Conservation (phyloP, 2,113 vertebrate species). For the Dryoscopus gambensis region DNA sequence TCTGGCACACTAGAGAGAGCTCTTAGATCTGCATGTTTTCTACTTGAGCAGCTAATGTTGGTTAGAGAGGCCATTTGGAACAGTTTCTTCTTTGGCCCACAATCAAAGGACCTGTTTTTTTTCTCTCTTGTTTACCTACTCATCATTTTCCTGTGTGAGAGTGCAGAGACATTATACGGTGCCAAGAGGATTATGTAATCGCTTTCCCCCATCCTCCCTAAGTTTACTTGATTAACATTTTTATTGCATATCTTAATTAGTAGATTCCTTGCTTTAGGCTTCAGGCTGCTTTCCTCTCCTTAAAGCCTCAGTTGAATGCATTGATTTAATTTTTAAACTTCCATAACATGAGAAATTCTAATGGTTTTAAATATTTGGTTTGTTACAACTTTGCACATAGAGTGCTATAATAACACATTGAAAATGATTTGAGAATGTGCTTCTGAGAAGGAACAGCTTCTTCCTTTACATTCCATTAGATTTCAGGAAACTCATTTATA, state of each 20-base stretch:
- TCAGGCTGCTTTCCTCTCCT: background rate
- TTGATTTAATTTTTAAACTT: background rate
- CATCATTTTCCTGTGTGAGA: background rate
- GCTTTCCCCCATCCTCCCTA: background rate
- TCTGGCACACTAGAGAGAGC: background rate
- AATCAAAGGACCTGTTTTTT: background rate
- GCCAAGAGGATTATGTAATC: conserved; percentile 41
- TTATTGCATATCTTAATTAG: conserved; percentile 56
- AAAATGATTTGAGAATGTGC: background rate
- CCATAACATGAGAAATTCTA: background rate
- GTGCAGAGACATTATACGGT: background rate
- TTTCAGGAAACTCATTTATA: background rate
- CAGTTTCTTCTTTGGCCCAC: conserved; percentile 16
- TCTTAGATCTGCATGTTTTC: background rate
- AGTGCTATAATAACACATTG: background rate
- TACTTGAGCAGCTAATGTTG: background rate
- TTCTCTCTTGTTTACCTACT: conserved; percentile 29
- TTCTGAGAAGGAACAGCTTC: background rate
- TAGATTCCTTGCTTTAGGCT: conserved; percentile 8
- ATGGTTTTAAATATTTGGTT: background rate
- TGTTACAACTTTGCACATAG: background rate
- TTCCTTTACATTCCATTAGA: background rate
- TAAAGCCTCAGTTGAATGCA: background rate
- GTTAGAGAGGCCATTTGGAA: conserved; percentile 19
- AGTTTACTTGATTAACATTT: conserved; percentile 55